A percentile compares a stretch with the other conserved stretches of the same genome.
These are phyloP conservation scores for Nomada ferruginata DNA, from an alignment of 2,888 invertebrate genomes.

Conservation along the genomic window DNA sequence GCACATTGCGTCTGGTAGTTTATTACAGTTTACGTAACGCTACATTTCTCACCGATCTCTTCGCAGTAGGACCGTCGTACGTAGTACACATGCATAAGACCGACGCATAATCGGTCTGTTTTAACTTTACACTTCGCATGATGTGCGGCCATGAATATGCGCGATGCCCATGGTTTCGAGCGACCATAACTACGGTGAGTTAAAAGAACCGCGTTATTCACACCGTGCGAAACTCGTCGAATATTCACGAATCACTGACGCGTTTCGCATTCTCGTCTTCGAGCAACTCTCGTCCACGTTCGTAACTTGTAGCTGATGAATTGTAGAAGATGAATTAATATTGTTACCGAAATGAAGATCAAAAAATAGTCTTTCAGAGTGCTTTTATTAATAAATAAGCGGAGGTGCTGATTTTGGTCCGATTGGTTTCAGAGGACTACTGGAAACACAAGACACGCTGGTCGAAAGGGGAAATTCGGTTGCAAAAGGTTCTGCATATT, in stretches of 20 bases:
- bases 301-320: neutral
- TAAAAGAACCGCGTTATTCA: conserved; percentile 46
- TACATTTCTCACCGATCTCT: conserved; percentile 59
- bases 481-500: neutral
- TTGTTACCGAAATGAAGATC: neutral
- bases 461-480: no score
- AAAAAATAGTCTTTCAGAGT: no score
- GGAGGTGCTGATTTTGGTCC: no score
- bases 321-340: no score
- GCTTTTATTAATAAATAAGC: no score
- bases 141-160: conserved; percentile 51
- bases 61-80: neutral
- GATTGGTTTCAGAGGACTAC: no score
- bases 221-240: conserved; percentile 37
- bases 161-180: conserved; percentile 40
- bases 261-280: conserved; percentile 56
- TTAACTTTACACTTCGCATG: conserved; percentile 52
- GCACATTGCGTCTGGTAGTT: neutral
- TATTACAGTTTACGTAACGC: conserved; percentile 40
- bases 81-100: conserved; percentile 16
- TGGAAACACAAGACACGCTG: no score
- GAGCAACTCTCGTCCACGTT: neutral
- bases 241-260: conserved; percentile 34
- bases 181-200: conserved; percentile 31
- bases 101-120: conserved; percentile 32